These are phyloP conservation scores for Drosophila anceps DNA, from an alignment of 2,888 invertebrate genomes.

Conservation along the genomic window DNA sequence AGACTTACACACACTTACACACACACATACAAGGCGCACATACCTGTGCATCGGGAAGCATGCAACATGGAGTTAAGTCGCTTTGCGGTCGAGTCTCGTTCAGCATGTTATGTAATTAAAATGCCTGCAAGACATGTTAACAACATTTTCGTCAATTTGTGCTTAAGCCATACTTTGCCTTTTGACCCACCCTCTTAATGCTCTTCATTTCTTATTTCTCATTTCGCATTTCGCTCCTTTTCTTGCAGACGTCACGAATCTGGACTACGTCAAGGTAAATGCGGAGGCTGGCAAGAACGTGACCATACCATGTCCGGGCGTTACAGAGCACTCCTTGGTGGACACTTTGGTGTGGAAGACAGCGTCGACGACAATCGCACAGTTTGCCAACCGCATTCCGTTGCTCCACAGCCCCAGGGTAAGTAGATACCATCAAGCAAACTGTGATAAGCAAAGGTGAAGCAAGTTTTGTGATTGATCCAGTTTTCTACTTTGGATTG, in stretches of 20 bases:
- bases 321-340: slow-evolving; percentile 89
- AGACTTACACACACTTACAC: background rate
- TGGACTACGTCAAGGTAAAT: slow-evolving; percentile 87
- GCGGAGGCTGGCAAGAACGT: slow-evolving; percentile 89
- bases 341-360: slow-evolving; percentile 88
- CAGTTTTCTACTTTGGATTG: background rate
- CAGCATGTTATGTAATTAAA: slow-evolving; percentile 75
- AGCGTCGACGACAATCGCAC: slow-evolving; percentile 85
- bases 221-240: background rate
- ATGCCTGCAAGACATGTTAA: slow-evolving; percentile 64
- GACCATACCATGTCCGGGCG: slow-evolving; percentile 89
- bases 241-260: slow-evolving; percentile 87
- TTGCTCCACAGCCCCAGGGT: slow-evolving; percentile 85
- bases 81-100: slow-evolving; percentile 47
- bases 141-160: slow-evolving; percentile 60
- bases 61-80: slow-evolving; percentile 11
- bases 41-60: slow-evolving; percentile 26
- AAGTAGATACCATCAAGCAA: slow-evolving; percentile 61
- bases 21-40: background rate
- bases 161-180: slow-evolving; percentile 40
- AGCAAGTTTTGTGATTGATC: background rate
- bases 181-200: background rate
- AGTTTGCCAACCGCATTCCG: slow-evolving; percentile 86
- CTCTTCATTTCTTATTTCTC: background rate
- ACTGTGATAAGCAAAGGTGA: background rate